Evolutionary conservation across 2,888 invertebrate species (phyloP), one percentile per base, ranked within the genome.

Genomic region (Caenorhabditis sp.): DNA sequence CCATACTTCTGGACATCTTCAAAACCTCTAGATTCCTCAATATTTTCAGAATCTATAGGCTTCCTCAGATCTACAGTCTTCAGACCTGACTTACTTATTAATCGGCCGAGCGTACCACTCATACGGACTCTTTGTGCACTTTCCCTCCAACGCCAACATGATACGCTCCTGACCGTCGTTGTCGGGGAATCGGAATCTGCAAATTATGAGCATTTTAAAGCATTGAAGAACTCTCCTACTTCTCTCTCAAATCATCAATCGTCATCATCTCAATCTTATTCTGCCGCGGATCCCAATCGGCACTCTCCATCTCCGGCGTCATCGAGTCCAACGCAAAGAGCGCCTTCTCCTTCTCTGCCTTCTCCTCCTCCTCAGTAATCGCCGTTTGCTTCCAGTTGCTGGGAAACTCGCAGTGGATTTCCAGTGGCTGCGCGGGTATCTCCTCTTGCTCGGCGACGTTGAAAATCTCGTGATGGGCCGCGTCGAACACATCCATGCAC

Each of bases 21-120:
- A 35, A 35, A 38, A 12, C 12, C 6, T 38, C 31, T 7, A 31
- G 38, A 38, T 10, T 10, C 12, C 38, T 38, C 10, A n/a, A n/a
- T n/a, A 24, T 5, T 22, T 26, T 24, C 26, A 4, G 51, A 22
- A 7, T 49, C n/a, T 19, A 7, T 16, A 0, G 6, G 4, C 19
- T 8, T 49, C 19, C 12, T 54, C 7, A 26, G 3, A 47, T 2
- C 2, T 54, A 10, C 10, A 26, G 26, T 12, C 22, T 24, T 12
- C n/a, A n/a, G 51, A 10, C 2, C 26, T 24, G 3, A 58, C 72
- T 58, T 7, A 72, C 73, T 80, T 73, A 12, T 38, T 16, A 63
- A 87, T 84, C 12, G 86, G 86, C 19, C 87, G 58, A 0, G 84
- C 87, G 38, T 86, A 87, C 83, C 80, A 86, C 69, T 86, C 84